Base-by-base conservation (phyloP, 2,888 invertebrate species). In the Andricus quercusramuli region DNA sequence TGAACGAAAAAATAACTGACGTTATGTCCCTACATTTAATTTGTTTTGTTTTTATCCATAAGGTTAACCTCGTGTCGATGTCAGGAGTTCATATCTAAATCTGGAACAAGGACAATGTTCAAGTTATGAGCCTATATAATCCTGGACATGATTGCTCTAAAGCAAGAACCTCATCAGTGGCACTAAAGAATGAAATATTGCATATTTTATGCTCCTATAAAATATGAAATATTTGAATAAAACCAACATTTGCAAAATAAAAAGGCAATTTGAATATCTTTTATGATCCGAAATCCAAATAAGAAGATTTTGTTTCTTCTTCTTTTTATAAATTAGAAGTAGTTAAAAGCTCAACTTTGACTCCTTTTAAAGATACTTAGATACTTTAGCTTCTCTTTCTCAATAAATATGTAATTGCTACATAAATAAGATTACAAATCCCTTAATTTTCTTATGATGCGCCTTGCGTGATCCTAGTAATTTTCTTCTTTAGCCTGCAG, bases 61-160 rank as follows among this genome's bases (percentile, higher is more conserved):
- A 44, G 17, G 47, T 25, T 11, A 70, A 56, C 11, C 29, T 56
- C 51, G 29, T 70, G 51, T 32, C 51, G 70, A 29, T 56, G 51
- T 56, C 51, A 70, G 29, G 32, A 70, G 51, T 70, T 51, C 51
- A 51, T 29, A 9, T 25, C 8, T 22, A 22, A 70, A 70, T 51
- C 47, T 68, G 47, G 68, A 47, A 47, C 68, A 32, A 70, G 70
- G 70, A 70, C 56, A 70, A 70, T 70, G 29, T 29, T 47, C 51
- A 70, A 70, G 47, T 47, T 70, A 47, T 25, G 29, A 70, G 70
- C 41, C 41, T 47, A 22, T 51, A 51, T 51, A 51, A 47, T 70
- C 47, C 29, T 70, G 51, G 25, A 17, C 44, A 17, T 47, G 22
- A 47, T 70, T 70, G 22, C 29, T 47, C 0, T 41, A 70, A 51